Base-by-base conservation (phyloP, 2,797 vertebrate genomes). In the Sebastes jordani region DNA sequence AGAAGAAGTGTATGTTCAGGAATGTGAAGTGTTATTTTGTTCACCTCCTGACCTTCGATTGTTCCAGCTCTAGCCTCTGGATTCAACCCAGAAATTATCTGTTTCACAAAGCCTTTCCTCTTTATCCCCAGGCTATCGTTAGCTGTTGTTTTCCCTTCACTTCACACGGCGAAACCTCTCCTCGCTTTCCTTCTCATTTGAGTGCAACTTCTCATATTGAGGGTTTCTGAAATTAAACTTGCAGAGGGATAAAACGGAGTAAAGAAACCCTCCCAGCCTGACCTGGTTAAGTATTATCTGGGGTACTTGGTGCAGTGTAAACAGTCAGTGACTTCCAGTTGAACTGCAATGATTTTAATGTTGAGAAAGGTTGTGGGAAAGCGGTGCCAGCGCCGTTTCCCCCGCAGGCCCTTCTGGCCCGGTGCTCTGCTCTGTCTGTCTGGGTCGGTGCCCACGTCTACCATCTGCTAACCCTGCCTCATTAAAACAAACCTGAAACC, bases 391-490 rank as follows among this genome's bases (percentile, higher is more conserved):
- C 62, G 5, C 36, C 0, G 80, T 74, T 16, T 58, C 30, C 80
- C 82, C 82, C 58, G 72, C 82, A n/a, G 82, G 81, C 74, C 22
- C 60, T 9, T 58, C 78, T 78, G 61, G 69, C 60, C 79, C 14
- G 52, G 74, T 34, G 3, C 82, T 55, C 20, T 4, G 76, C 30
- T 32, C 65, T 62, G 70, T 66, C 74, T 22, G 80, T 38, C 85
- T 92, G 87, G 86, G 88, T 81, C 75, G 36, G 46, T 68, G 86
- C 89, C 90, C 74, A 64, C 25, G 73, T 83, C 75, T 73, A 46
- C 90, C 91, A 92, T 89, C 91, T 93, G 91, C 88, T 93, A 72
- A 83, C 81, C 65, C 61, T n/a, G 60, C 79, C 81, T 88, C 83
- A 89, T 89, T 90, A 90, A 85, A 83, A 70, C 78, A 55, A 66